phyloP scores from a whole-genome alignment of 1,140 invertebrate genomes.

The Drosophila sp. region DNA sequence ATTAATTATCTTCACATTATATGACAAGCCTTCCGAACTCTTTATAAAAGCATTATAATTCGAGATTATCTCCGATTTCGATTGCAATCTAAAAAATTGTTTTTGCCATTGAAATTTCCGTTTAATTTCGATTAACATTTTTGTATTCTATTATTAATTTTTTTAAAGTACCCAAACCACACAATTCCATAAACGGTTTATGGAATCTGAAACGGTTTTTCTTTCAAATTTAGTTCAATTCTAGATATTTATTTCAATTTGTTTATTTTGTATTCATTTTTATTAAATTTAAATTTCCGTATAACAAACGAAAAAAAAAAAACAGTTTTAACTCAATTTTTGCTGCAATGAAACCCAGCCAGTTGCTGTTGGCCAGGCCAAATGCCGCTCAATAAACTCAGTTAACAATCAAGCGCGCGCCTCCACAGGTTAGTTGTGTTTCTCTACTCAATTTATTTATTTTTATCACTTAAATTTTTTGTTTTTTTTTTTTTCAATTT shows the following conservation, averaged over 20 bases:
- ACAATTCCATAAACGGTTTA: neutral
- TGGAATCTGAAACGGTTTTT: constrained; percentile 8
- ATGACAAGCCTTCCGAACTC: too few species aligned
- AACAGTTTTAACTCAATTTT: neutral
- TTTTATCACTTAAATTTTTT: constrained; percentile 60
- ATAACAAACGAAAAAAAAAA: neutral
- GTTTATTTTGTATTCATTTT: constrained; percentile 45
- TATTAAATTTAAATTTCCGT: constrained; percentile 13
- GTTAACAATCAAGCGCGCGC: constrained; percentile 69
- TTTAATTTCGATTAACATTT: neutral
- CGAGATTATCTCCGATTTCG: too few species aligned
- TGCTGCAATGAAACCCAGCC: constrained; percentile 62
- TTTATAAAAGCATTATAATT: too few species aligned
- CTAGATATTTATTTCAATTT: constrained; percentile 26
- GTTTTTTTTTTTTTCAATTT: constrained; percentile 48
- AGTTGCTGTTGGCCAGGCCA: constrained; percentile 69
- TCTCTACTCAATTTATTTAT: constrained; percentile 64
- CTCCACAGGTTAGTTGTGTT: constrained; percentile 82
- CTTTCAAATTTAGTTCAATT: constrained; percentile 51
- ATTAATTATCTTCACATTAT: neutral
- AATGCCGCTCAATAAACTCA: constrained; percentile 66
- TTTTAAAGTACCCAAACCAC: too few species aligned
- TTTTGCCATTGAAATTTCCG: too few species aligned
- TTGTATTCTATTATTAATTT: neutral
- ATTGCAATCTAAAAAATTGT: too few species aligned